A percentile compares a stretch with the other conserved stretches of the same genome.
Conservation (phyloP, 2,113 vertebrate genomes). For the Prunella fulvescens region DNA sequence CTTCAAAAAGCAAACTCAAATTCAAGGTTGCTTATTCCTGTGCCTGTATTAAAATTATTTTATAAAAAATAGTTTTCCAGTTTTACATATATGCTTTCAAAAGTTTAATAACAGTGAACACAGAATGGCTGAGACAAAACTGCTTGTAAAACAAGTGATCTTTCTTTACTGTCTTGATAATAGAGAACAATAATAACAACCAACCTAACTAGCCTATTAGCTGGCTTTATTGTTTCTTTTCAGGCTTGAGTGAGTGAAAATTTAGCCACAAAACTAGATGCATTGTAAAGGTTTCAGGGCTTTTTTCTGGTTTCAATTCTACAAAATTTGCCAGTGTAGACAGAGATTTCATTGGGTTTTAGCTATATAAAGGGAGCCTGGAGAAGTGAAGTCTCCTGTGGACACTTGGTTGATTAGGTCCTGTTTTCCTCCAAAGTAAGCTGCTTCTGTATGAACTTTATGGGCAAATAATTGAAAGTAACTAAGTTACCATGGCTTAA, state of each 20-base stretch:
- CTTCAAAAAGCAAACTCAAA: background rate
- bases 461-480: background rate
- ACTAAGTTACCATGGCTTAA: background rate
- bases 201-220: background rate
- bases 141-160: accelerated
- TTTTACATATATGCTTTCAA: background rate
- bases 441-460: background rate
- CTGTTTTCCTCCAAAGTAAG: background rate
- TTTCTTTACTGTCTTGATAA: background rate
- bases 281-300: background rate
- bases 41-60: background rate
- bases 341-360: background rate
- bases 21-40: background rate
- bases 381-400: background rate
- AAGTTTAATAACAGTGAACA: background rate
- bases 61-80: background rate
- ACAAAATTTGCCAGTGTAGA: background rate
- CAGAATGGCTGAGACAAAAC: background rate
- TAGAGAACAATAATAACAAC: background rate
- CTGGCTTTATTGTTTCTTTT: background rate
- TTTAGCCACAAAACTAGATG: background rate
- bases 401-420: background rate
- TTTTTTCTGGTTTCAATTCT: background rate
- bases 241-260: background rate
- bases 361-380: background rate